Evolutionary conservation across 1,140 invertebrate genomes (phyloP).

Genomic region (Philopotamus ludificatus): DNA sequence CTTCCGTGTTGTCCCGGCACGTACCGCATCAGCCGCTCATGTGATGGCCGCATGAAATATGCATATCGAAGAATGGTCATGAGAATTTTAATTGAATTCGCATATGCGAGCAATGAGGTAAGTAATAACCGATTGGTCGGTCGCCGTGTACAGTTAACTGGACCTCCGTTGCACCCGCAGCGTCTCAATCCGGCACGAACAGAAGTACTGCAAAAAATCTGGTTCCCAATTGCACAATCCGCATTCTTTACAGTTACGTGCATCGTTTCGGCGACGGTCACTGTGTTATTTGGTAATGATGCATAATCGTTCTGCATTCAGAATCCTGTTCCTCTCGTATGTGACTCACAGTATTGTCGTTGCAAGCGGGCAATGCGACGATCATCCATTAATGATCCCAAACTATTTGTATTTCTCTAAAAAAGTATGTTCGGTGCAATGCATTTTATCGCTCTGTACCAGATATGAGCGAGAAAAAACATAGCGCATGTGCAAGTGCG

Average conservation of each 20-base stretch:
- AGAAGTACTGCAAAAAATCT: constrained; percentile 4
- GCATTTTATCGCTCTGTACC: too few relatives aligned
- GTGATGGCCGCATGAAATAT: not conserved
- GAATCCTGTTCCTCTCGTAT: not conserved
- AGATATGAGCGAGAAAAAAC: too few relatives aligned
- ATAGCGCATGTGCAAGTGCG: too few relatives aligned
- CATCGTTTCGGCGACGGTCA: constrained; percentile 15
- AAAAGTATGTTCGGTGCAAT: too few relatives aligned
- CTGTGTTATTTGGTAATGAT: constrained; percentile 30
- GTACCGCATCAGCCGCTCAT: too few relatives aligned
- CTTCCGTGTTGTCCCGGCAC: too few relatives aligned
- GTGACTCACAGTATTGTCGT: not conserved
- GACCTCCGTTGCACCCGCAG: not conserved
- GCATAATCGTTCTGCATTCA: constrained; percentile 9
- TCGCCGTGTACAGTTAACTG: constrained; percentile 11
- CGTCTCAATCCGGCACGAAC: not conserved
- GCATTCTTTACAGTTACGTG: constrained; percentile 28
- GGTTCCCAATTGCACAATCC: constrained; percentile 16
- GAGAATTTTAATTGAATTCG: constrained; percentile 21
- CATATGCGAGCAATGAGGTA: constrained; percentile 3
- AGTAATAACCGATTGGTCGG: not conserved
- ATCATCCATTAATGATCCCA: too few relatives aligned
- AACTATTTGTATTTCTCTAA: too few relatives aligned
- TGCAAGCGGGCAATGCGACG: not conserved
- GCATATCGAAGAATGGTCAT: not conserved